phyloP scores from a whole-genome alignment of 2,797 vertebrate genomes.

The Mormyrus proboscirostris region DNA sequence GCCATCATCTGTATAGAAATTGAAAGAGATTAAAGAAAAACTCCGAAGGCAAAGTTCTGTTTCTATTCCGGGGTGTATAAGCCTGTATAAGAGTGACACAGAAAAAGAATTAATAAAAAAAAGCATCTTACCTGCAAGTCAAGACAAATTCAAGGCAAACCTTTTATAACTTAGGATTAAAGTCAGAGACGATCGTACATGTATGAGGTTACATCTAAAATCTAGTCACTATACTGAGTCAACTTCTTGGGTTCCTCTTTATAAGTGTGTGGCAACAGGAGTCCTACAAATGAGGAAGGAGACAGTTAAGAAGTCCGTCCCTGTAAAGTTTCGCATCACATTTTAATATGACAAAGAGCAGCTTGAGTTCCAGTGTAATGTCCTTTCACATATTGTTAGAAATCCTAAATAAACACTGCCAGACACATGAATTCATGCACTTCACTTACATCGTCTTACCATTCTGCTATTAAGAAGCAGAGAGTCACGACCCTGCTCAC shows the following conservation, averaged over 20 bases:
- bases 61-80: not conserved
- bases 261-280: slow-evolving; percentile 7
- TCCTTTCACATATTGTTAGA: not conserved
- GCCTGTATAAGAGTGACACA: not conserved
- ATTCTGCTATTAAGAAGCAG: not conserved
- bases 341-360: not conserved
- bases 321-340: not conserved
- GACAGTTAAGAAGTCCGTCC: slow-evolving; percentile 11
- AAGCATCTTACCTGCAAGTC: slow-evolving; percentile 1
- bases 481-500: not conserved
- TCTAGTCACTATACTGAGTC: not conserved
- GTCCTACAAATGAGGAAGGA: slow-evolving; percentile 40
- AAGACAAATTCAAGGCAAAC: not conserved
- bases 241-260: slow-evolving; percentile 45
- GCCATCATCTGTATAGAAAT: slow-evolving; percentile 44
- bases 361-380: not conserved
- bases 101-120: not conserved
- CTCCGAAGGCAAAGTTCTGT: not conserved
- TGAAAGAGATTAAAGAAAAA: not conserved
- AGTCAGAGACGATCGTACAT: slow-evolving; percentile 22
- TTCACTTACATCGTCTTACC: not conserved
- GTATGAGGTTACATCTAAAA: not conserved
- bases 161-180: slow-evolving; percentile 13
- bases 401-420: not conserved
- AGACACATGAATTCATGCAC: not conserved